phyloP scores from a whole-genome alignment of 2,888 invertebrate genomes.

The Chrysomela aeneicollis region DNA sequence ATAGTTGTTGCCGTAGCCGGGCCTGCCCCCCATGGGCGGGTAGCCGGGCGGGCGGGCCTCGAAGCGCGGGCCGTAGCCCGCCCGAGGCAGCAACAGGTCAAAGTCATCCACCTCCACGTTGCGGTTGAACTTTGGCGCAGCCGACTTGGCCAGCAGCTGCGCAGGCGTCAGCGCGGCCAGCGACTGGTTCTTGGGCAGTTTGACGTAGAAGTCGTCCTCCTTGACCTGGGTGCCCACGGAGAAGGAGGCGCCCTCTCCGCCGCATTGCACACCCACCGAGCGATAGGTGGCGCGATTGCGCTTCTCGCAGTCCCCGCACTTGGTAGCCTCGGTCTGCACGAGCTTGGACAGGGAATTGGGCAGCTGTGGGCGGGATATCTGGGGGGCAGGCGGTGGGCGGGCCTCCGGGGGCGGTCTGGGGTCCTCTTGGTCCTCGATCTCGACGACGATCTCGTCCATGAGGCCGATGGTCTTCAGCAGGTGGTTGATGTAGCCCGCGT shows the following conservation, averaged over 20 bases:
- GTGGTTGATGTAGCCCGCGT: conserved; percentile 25
- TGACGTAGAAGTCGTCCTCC: conserved; percentile 52
- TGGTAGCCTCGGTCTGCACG: conserved; percentile 50
- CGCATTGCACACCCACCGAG: conserved; percentile 48
- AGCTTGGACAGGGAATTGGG: conserved; percentile 39
- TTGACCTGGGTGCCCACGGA: conserved; percentile 56
- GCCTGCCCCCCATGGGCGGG: background rate
- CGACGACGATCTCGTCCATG: conserved; percentile 26
- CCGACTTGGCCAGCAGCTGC: conserved; percentile 53
- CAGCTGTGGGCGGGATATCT: conserved; percentile 20
- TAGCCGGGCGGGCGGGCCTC: background rate
- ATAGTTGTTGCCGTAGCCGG: background rate
- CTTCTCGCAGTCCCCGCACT: conserved; percentile 53
- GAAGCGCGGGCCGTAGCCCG: no score
- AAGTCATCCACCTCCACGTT: conserved; percentile 29
- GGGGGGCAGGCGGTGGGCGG: conserved; percentile 34
- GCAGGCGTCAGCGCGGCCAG: conserved; percentile 59
- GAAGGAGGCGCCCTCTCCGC: conserved; percentile 37
- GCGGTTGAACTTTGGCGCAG: conserved; percentile 14
- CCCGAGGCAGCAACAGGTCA: conserved; percentile 16
- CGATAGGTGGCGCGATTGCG: conserved; percentile 47
- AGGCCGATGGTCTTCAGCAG: conserved; percentile 33
- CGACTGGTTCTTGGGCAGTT: conserved; percentile 53
- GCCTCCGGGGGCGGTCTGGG: conserved; percentile 4
- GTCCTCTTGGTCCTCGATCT: conserved; percentile 29